phyloP scores from a whole-genome alignment of 92 coral and sea anemone species.

The Pocillopora meandrina region DNA sequence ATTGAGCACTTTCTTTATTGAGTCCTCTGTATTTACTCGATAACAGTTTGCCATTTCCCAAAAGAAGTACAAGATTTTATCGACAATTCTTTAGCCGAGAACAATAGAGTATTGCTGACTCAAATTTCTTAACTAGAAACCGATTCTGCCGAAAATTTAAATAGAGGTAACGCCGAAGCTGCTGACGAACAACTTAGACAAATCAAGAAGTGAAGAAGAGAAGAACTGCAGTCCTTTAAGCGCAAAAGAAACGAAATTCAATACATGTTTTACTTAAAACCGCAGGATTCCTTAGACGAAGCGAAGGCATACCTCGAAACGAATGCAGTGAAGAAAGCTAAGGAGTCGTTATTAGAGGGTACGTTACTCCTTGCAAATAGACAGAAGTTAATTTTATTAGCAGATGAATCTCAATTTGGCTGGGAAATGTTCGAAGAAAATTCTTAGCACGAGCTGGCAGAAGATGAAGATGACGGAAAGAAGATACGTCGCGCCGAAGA shows the following conservation, averaged over 20 bases:
- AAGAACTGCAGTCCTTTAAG: constrained; percentile 19
- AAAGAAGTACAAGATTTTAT: constrained; percentile 34
- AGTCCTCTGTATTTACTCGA: neutral
- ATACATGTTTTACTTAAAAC: constrained; percentile 16
- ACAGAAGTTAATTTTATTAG: constrained; percentile 34
- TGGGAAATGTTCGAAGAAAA: too few relatives aligned
- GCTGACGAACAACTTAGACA: constrained; percentile 13
- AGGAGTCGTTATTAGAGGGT: constrained; percentile 38
- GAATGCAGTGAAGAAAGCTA: neutral
- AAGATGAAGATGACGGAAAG: too few relatives aligned
- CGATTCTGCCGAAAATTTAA: constrained; percentile 5
- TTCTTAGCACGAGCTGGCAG: too few relatives aligned
- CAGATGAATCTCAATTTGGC: too few relatives aligned
- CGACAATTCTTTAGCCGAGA: constrained; percentile 19
- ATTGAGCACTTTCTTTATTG: too few relatives aligned
- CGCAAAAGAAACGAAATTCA: constrained; percentile 36
- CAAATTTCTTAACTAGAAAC: constrained; percentile 9
- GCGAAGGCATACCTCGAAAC: constrained; percentile 10
- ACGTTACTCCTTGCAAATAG: constrained; percentile 27
- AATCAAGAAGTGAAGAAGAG: constrained; percentile 13
- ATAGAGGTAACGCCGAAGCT: constrained; percentile 10
- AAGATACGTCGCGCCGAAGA: too few relatives aligned
- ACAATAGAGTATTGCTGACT: constrained; percentile 12
- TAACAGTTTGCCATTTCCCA: neutral
- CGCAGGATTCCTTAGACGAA: constrained; percentile 6